Conservation (phyloP, 2,797 vertebrate species). For the Ctenopoma kingsleyae region DNA sequence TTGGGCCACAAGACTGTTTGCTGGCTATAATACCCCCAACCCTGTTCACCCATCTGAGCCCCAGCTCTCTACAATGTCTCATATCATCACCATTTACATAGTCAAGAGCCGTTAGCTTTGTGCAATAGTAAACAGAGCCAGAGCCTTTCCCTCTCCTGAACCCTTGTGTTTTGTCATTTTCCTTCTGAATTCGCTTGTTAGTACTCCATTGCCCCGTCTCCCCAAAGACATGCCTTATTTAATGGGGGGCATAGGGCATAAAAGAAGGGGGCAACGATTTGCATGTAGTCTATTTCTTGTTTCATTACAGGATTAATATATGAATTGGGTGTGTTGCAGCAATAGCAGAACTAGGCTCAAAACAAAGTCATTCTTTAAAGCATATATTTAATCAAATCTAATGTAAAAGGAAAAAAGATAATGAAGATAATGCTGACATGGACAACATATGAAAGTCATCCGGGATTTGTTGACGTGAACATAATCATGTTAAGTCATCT, state of each 20-base stretch:
- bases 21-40: constrained; percentile 82
- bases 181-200: constrained; percentile 77
- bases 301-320: constrained; percentile 45
- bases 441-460: background rate
- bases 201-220: constrained; percentile 71
- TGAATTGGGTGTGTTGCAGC: constrained; percentile 27
- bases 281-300: constrained; percentile 56
- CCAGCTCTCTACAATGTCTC: constrained; percentile 83
- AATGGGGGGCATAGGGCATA: constrained; percentile 62
- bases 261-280: constrained; percentile 68
- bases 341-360: constrained; percentile 4
- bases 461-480: constrained; percentile 1
- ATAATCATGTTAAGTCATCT: background rate
- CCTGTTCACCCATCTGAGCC: constrained; percentile 87
- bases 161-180: constrained; percentile 77
- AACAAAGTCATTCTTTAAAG: background rate
- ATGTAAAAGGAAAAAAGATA: background rate
- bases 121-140: constrained; percentile 83
- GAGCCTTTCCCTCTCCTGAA: constrained; percentile 76
- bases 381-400: constrained; percentile 5
- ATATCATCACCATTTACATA: constrained; percentile 89
- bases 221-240: constrained; percentile 66
- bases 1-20: constrained; percentile 79
- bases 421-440: background rate
- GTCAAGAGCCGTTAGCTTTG: constrained; percentile 89